Conservation (phyloP, 1,140 invertebrate species). For the Ylistrum balloti region DNA sequence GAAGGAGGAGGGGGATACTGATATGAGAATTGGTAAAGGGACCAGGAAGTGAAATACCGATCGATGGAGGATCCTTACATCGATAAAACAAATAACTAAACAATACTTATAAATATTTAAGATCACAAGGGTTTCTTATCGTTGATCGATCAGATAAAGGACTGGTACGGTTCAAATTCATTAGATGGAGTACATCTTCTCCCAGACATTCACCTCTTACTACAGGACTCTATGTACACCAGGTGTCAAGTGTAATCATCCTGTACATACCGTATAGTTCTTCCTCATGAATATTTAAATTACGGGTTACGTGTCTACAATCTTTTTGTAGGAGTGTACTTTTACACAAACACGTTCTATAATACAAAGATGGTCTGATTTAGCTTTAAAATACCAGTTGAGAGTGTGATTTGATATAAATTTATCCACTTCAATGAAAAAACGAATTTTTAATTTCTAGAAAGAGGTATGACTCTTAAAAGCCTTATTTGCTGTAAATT, state of each 20-base stretch:
- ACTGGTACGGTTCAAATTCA: neutral
- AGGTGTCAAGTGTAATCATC: neutral
- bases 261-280: neutral
- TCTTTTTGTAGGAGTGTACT: no score
- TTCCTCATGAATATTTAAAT: neutral
- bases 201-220: neutral
- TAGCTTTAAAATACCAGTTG: no score
- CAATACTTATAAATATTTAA: neutral
- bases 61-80: neutral
- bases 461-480: no score
- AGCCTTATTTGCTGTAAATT: no score
- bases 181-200: neutral
- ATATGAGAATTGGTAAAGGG: neutral
- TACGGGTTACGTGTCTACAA: neutral
- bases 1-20: neutral
- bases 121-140: neutral
- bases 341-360: no score
- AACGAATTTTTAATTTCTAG: no score
- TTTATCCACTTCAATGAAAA: no score
- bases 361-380: no score
- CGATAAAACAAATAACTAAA: neutral
- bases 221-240: neutral
- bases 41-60: neutral
- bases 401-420: no score
- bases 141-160: neutral